Percentiles rank a stretch among this genome's conserved stretches.
Evolutionary conservation across 2,113 vertebrate genomes (phyloP).

Genomic region (Laticauda colubrina): DNA sequence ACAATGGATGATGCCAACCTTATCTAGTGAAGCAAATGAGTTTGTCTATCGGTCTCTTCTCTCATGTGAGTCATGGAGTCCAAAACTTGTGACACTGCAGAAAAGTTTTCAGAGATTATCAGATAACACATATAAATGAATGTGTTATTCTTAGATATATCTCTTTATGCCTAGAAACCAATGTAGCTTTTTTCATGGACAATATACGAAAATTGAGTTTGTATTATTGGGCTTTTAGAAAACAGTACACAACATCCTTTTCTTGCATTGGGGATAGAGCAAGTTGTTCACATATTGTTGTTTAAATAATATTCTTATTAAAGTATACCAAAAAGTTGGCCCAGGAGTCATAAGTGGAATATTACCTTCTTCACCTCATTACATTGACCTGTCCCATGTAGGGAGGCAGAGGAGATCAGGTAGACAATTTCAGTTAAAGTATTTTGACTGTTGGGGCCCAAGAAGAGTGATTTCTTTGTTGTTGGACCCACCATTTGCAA

Average conservation of each 20-base stretch:
- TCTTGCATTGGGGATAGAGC: neutral
- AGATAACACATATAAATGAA: neutral
- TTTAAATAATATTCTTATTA: neutral
- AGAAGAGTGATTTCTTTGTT: no score
- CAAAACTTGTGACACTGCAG: no score
- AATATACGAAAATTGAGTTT: neutral
- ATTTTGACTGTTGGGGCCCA: no score
- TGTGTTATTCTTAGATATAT: neutral
- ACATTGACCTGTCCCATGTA: no score
- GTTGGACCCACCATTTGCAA: no score
- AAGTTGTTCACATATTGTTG: neutral
- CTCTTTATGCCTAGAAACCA: neutral
- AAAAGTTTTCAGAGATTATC: neutral
- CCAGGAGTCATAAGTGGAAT: neutral
- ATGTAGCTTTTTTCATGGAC: neutral
- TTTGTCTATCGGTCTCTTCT: neutral
- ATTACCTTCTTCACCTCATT: neutral
- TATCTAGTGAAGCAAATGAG: neutral
- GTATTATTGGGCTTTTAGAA: neutral
- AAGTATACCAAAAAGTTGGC: neutral
- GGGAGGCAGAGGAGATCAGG: no score
- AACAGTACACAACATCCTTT: neutral
- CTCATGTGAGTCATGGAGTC: neutral
- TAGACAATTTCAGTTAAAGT: no score
- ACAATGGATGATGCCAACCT: neutral